phyloP scores from a whole-genome alignment of 2,797 vertebrate species.

The Gallinago solitaria region DNA sequence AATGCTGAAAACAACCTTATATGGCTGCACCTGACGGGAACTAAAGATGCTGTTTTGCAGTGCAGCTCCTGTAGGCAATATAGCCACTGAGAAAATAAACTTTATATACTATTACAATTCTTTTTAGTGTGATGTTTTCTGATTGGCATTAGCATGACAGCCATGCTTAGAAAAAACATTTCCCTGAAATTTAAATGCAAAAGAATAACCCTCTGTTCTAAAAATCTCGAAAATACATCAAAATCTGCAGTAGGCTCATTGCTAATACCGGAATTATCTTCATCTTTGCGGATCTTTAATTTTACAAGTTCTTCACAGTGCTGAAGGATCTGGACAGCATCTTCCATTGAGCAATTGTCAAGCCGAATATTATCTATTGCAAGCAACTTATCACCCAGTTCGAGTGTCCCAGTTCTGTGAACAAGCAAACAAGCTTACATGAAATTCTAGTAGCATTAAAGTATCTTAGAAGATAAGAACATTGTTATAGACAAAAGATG shows the following conservation, averaged over 20 bases:
- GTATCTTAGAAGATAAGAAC: not conserved
- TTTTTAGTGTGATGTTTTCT: not conserved
- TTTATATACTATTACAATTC: not conserved
- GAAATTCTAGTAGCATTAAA: not conserved
- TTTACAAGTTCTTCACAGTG: conserved; percentile 97
- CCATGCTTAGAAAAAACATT: not conserved
- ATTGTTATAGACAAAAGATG: not conserved
- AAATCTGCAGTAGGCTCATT: not conserved
- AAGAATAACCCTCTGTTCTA: not conserved
- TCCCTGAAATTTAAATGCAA: not conserved
- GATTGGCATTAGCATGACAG: not conserved
- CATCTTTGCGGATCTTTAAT: conserved; percentile 96
- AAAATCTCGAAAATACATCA: not conserved
- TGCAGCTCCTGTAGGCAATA: not conserved
- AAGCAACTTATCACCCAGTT: conserved; percentile 94
- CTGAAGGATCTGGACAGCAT: conserved; percentile 96
- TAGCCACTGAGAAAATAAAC: not conserved
- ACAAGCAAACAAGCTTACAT: not conserved
- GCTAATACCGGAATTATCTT: conserved; percentile 93
- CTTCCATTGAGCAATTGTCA: conserved; percentile 98
- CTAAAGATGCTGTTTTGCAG: not conserved
- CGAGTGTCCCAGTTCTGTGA: conserved; percentile 91
- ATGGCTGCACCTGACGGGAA: not conserved
- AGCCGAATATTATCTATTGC: conserved; percentile 97
- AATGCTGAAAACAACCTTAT: not conserved